Base-by-base conservation (phyloP, 2,113 vertebrate species). In the Indri indri region DNA sequence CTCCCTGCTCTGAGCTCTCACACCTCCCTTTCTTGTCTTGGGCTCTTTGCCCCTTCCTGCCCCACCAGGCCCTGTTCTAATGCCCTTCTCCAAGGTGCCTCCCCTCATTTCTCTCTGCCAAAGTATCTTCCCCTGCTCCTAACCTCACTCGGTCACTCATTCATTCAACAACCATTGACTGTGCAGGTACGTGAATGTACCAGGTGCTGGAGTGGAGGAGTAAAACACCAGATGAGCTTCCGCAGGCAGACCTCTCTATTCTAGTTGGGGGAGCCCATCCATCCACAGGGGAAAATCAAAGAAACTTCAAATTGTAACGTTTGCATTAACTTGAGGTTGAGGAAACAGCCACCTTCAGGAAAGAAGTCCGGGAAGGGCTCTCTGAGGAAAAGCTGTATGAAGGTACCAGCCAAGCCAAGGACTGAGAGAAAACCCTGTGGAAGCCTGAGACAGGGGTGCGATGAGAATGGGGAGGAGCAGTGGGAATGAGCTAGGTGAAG, bases 321-420 rank as follows among this genome's bases (percentile, higher is more conserved):
- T 8, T 61, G 57, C 84, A 65, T 40, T 95, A 45, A 86, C 42
- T 50, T 16, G 27, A 54, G 54, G 32, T 83, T 77, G 30, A 73
- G 59, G n/a, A 82, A 66, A 81, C 16, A 90, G 30, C 30, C 40
- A 86, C 80, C 20, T 91, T 79, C 45, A 25, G 10, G 52, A 57
- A 37, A 79, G 40, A 81, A 87, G 45, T 52, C 61, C 71, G 25
- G 76, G 45, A 68, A 89, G 11, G 30, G 8, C 23, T 59, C n/a
- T 96, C 70, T 65, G 34, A 52, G 45, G 22, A 95, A 95, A 91
- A 25, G 34, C 45, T 94, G 20, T 88, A 30, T 80, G 91, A 52
- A 20, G 47, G 18, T 37, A 47, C 18, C 20, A 71, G n/a, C 40
- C 16, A 0, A 10, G n/a, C 85, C 42, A 3, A 42, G 6, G 73